Evolutionary conservation across 1,140 invertebrate species (phyloP), one percentile per base, ranked within the genome.

Genomic region (Acromyrmex echinatior): DNA sequence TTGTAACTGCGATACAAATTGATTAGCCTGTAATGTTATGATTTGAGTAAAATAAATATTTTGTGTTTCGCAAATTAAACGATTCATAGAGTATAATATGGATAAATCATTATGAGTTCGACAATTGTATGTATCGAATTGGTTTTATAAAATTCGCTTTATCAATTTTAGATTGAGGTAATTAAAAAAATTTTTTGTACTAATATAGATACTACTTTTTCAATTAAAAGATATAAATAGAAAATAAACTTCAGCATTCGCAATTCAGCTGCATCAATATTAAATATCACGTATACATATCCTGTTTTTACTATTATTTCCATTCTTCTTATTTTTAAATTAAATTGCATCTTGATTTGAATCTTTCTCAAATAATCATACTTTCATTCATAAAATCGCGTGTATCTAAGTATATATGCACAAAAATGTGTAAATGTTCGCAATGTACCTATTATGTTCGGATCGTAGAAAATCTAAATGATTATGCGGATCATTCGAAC

Each of bases 1-100:
- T 84, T 84, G 14, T n/a, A 10, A 35, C 25, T 84, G 58, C 28
- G 2, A 63, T 84, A 51, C 39, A 84, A 74, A 84, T 81, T 60
- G 45, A 16, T 51, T 81, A 35, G 7, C 14, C 14, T 35, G 56
- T 73, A 18, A 51, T 16, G 28, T 62, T 35, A 62, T 74, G 16
- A 68, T 53, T 56, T 49, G 0, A 7, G 5, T 25, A 56, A 28
- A 70, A 51, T 70, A 70, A 70, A 70, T 7, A 49, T 70, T 25
- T 28, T 14, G 21, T 74, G 62, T 49, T 35, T 51, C 39, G 14
- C 3, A 51, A 58, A 74, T 74, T 74, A 68, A 60, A 2, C 39
- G 6, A 21, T 0, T 5, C 1, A 49, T 73, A 10, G 1, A 45
- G 2, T 63, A 68, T 81, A 58, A 71, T 71, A 6, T 4, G 0